Evolutionary conservation across 2,113 vertebrate species (phyloP), one percentile per base, ranked within the genome.

Genomic region (Paradoxurus hermaphroditus): DNA sequence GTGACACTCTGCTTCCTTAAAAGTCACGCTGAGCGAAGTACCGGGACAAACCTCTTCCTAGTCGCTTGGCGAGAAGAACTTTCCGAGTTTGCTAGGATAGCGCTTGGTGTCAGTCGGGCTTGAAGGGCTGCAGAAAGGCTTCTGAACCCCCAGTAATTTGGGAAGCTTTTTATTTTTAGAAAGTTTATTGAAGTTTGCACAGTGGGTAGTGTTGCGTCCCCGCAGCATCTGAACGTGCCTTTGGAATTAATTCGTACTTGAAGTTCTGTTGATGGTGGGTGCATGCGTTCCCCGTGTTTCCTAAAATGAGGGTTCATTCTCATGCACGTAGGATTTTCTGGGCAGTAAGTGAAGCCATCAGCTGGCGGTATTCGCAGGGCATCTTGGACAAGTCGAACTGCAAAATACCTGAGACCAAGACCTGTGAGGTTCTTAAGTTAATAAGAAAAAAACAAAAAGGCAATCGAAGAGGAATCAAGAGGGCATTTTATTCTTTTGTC

Each of bases 101-200:
- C 46, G 23, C 4, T 25, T 18, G 21, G 49, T 56, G 92, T 75
- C 91, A 49, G n/a, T 34, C 56, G 5, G 0, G 15, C 9, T 44
- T 49, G 36, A 44, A 73, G 81, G 59, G 62, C 31, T 92, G 44
- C 62, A 39, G 18, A n/a, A 68, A 79, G 75, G 49, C 95, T 65
- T 4, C 86, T 16, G 65, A 92, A 89, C 53, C 62, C 36, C 70
- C 46, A 51, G 53, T 25, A 56, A 79, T 96, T 39, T 39, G 21
- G 51, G 39, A 67, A 65, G 41, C 19, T 31, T 88, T 84, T 63
- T 92, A 21, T 92, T 90, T 90, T 56, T 51, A 91, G 88, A 94
- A 98, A 98, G 98, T 98, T 98, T 94, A 92, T 94, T 41, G 63
- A 98, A 99, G 98, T 98, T 99, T 98, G 95, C 62, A 90, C 44